Evolutionary conservation across 1,140 invertebrate genomes (phyloP).

Genomic region (Micrasema longulum): DNA sequence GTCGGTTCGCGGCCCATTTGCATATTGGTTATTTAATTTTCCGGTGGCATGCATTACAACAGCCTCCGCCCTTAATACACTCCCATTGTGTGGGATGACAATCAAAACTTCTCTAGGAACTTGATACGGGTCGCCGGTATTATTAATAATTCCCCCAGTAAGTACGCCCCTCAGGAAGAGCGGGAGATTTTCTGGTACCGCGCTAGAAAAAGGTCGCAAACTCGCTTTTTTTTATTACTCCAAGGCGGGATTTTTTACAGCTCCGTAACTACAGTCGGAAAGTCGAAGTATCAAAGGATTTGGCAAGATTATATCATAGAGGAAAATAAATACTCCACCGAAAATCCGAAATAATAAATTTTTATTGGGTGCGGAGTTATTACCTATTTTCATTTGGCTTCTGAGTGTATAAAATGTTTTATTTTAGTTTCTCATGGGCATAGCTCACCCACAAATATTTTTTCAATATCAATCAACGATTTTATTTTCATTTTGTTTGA

Average conservation of each 20-base stretch:
- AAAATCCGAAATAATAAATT: conserved; percentile 12
- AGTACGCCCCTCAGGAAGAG: conserved; percentile 28
- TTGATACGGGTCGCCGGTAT: conserved; percentile 46
- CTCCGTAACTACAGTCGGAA: conserved; percentile 15
- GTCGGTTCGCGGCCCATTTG: conserved; percentile 40
- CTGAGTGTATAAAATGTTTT: no score
- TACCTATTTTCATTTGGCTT: no score
- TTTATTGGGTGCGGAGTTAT: conserved; percentile 1
- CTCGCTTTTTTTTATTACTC: conserved; percentile 20
- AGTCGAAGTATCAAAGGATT: conserved; percentile 30
- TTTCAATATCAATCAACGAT: no score
- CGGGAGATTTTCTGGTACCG: conserved; percentile 31
- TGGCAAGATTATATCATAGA: conserved; percentile 34
- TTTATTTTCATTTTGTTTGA: no score
- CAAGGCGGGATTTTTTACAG: conserved; percentile 22
- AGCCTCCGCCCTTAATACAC: conserved; percentile 32
- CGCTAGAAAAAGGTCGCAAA: conserved; percentile 26
- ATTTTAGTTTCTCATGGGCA: no score
- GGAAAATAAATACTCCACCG: conserved; percentile 24
- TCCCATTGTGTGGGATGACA: conserved; percentile 43
- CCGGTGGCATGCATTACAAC: conserved; percentile 50
- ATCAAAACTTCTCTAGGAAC: conserved; percentile 49
- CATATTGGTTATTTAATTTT: conserved; percentile 55
- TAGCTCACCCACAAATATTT: no score
- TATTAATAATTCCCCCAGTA: conserved; percentile 37